Base-by-base conservation (phyloP, 1,140 invertebrate genomes). In the Anastrepha ludens region DNA sequence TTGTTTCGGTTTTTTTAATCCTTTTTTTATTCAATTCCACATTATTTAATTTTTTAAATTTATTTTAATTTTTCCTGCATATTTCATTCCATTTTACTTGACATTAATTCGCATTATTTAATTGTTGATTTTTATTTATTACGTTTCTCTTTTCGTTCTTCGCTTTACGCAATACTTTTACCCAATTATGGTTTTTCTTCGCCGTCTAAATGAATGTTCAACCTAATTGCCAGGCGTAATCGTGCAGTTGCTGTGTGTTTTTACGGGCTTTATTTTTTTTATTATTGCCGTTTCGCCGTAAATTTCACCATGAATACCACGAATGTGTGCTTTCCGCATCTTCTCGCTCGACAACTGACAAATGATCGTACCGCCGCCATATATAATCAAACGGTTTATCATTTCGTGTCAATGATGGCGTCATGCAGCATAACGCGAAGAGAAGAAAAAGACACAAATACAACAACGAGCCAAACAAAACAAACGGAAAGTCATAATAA, bases 321-420 rank as follows among this genome's bases (percentile, higher is more conserved):
- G 17, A 29, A 55, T 55, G 6, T 55, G 50, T 81, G 47, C 3
- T n/a, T 81, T 81, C 44, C 74, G 74, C 47, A 81, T 81, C 74
- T 81, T n/a, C n/a, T 5, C 47, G 47, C 15, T 81, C 55, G 44
- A 81, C 47, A 81, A 55, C 47, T 81, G 74, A 55, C 47, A 81
- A 81, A 81, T 81, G 74, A 20, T 81, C 20, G 74, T 29, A 39
- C 74, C 74, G 74, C 50, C 74, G 20, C 47, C 74, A 81, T 81
- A 55, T 81, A 81, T 81, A 86, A 62, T 86, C 62, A 86, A 86
- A 86, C 62, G 58, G 85, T 86, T 86, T 60, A 86, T 86, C 85
- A 81, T 81, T 86, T 86, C 58, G 58, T 86, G 85, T 86, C 62
- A 65, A 62, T 86, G 85, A 62, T 86, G 85, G 62, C 85, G 85